These are phyloP conservation scores for Caligus rogercresseyi DNA, from an alignment of 1,140 invertebrate genomes.

Conservation along the genomic window DNA sequence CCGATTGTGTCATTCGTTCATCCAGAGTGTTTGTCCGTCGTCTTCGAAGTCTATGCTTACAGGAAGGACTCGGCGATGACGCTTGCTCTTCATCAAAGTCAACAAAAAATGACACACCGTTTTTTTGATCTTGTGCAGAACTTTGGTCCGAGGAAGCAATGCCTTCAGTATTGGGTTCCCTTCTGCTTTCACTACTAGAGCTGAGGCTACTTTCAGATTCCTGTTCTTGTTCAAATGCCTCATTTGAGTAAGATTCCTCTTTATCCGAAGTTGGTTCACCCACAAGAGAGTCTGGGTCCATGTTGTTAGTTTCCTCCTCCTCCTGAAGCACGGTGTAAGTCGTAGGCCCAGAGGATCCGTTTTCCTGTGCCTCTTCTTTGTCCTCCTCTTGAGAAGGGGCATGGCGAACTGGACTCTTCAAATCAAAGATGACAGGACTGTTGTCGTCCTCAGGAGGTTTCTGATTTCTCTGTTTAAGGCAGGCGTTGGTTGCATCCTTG, in stretches of 20 bases:
- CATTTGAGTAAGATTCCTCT: neutral
- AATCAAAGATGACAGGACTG: neutral
- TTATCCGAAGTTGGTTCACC: too few species aligned
- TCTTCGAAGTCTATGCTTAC: neutral
- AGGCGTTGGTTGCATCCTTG: neutral
- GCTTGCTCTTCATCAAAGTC: neutral
- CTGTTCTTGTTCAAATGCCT: neutral
- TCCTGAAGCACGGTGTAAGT: neutral
- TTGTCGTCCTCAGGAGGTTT: neutral
- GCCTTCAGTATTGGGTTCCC: neutral
- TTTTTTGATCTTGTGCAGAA: neutral
- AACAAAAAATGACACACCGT: neutral
- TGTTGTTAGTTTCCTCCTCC: neutral
- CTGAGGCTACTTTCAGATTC: neutral
- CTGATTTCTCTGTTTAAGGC: neutral
- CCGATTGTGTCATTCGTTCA: neutral
- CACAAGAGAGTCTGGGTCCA: neutral
- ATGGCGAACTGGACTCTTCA: neutral
- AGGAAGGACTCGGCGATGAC: neutral
- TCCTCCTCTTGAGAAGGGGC: neutral
- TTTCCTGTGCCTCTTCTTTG: too few species aligned
- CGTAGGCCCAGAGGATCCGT: too few species aligned
- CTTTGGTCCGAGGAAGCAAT: neutral
- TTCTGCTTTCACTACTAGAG: neutral
- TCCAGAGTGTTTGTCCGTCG: neutral